Evolutionary conservation across 2,113 vertebrate genomes (phyloP).

Genomic region (Corythornis cristatus): DNA sequence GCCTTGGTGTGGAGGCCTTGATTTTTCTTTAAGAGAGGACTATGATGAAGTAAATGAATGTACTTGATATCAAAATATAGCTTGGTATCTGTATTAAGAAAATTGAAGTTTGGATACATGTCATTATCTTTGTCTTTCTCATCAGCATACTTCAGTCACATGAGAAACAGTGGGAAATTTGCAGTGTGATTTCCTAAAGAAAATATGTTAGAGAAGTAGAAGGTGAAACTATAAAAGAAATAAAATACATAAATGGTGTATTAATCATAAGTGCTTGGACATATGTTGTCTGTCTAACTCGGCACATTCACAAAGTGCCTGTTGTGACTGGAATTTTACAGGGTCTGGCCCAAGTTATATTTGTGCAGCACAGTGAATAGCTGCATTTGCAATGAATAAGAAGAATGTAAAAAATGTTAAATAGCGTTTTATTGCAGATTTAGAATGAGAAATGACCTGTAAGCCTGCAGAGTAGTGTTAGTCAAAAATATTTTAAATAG

Average conservation of each 20-base stretch:
- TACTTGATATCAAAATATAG: background rate
- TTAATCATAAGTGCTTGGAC: background rate
- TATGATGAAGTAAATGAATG: background rate
- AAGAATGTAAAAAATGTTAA: conserved; percentile 67
- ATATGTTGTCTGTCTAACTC: background rate
- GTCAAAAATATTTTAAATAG: conserved; percentile 39
- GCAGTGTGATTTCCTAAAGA: background rate
- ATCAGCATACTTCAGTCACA: background rate
- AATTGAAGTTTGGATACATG: background rate
- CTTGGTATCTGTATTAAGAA: background rate
- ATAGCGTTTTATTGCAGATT: conserved; percentile 50
- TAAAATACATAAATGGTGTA: background rate
- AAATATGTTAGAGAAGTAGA: background rate
- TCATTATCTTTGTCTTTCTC: background rate
- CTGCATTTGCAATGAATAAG: conserved; percentile 7
- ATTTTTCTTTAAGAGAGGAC: background rate
- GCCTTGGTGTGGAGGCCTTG: background rate
- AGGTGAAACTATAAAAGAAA: conserved; percentile 6
- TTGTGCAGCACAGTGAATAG: conserved; percentile 22
- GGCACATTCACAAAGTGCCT: background rate
- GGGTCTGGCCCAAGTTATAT: background rate
- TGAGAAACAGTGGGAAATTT: background rate
- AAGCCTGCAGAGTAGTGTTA: background rate
- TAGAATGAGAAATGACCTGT: conserved; percentile 37
- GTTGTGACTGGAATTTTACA: conserved; percentile 1